Evolutionary conservation across 2,797 vertebrate species (phyloP), one percentile per base, ranked within the genome.

Genomic region (Megaceryle alcyon): DNA sequence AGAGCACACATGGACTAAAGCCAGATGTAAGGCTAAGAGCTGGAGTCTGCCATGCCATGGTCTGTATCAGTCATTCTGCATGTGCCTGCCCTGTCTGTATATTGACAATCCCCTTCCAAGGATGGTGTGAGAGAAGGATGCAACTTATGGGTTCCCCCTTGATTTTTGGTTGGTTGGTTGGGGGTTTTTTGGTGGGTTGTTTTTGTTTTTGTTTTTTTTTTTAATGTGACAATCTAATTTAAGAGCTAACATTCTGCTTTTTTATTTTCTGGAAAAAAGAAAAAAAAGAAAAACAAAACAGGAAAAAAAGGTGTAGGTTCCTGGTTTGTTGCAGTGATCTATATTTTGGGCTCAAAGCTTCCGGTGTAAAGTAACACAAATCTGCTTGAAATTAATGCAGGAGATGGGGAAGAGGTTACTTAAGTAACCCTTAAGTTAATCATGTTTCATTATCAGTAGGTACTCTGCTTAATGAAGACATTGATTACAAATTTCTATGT

Each of bases 241-340:
- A 96, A 97, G 68, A 91, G 82, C 60, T 84, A 81, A 82, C 59
- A 64, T 84, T 71, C 56, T 89, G 80, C 59, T 86, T 80, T 86
- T 92, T 69, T 60, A 33, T 84, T 71, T 71, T 69, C 25, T 44
- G 85, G 37, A 44, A 53, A 51, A 57, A 11, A 33, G 51, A 44
- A 59, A 14, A 12, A 56, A 79, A 68, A 35, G 35, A 64, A 28
- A 49, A 18, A 29, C 39, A 59, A 12, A 49, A 49, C 12, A 28
- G 41, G 15, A 29, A 28, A 23, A 41, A 41, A 23, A 48, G 14
- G 46, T 14, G 7, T 65, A 65, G 49, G 70, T 90, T 69, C 3
- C 4, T 72, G 70, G 65, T 92, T 85, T 77, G 20, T 86, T 82
- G 61, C 68, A 82, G 31, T 12, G 2, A 56, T 79, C 28, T 7